Evolutionary conservation across 2,888 invertebrate genomes (phyloP).

Genomic region (Noctuana brunneofusca): DNA sequence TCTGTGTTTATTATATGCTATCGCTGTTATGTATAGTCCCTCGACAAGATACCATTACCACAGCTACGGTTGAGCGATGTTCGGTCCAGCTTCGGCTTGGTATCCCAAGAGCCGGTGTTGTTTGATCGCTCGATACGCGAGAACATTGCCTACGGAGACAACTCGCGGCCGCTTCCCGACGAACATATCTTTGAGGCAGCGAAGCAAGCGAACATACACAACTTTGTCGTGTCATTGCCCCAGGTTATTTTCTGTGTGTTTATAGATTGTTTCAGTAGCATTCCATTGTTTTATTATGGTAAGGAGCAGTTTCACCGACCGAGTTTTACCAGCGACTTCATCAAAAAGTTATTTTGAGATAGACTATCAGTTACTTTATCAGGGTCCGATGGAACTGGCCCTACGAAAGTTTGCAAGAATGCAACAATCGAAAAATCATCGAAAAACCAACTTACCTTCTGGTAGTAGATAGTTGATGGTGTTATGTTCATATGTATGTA

Average conservation of each 20-base stretch:
- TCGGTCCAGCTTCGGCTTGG: conserved; percentile 91
- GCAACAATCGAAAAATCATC: no score
- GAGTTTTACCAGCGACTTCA: no score
- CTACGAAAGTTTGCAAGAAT: no score
- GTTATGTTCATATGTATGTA: no score
- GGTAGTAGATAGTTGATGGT: no score
- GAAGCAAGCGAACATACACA: conserved; percentile 93
- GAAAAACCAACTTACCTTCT: no score
- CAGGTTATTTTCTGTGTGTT: conserved; percentile 79
- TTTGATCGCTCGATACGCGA: conserved; percentile 94
- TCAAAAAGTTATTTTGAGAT: no score
- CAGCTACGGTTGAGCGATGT: conserved; percentile 83
- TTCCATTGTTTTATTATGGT: no score
- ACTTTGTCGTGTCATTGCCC: conserved; percentile 90
- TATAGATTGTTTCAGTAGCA: no score
- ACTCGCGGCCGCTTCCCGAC: conserved; percentile 83
- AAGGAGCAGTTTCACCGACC: no score
- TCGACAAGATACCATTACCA: conserved; percentile 77
- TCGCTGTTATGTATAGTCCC: conserved; percentile 59
- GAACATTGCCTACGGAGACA: conserved; percentile 97
- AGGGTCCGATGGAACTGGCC: no score
- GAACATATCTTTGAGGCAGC: conserved; percentile 91
- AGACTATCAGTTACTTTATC: no score
- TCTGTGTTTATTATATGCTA: conserved; percentile 25
- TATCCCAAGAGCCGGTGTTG: conserved; percentile 95